Base-by-base conservation (phyloP, 2,888 invertebrate species). In the Neoscelio sp. region DNA sequence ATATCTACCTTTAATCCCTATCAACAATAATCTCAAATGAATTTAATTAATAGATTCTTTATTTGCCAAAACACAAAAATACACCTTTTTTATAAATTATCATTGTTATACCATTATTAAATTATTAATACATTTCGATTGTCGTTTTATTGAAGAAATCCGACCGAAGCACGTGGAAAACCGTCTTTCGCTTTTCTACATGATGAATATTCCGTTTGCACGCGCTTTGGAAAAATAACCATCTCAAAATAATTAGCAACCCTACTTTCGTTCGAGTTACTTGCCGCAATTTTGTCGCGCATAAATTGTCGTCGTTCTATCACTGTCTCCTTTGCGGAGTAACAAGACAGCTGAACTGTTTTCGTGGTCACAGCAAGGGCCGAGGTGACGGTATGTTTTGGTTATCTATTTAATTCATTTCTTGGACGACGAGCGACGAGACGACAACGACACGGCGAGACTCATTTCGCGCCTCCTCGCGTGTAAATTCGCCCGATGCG, bases 401-500 rank as follows among this genome's bases (percentile, higher is more conserved):
- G 75, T 75, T 75, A 75, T 75, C 67, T 75, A 67, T 75, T 67
- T 75, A 75, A 75, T 67, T 74, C 64, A 56, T 40, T 67, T 60
- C 75, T 75, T 46, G 58, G 44, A 68, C 62, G 65, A 60, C 42
- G 17, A n/a, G 26, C 17, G 42, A 42, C 68, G 60, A 64, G 58
- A 65, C 64, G 79, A 70, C 67, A 73, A 67, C 76, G 71, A 71
- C 67, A 50, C 75, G 50, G 42, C 70, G 42, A 65, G 74, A 56
- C 80, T 68, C 76, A 70, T 78, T 78, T 73, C 74, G 74, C 71
- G 48, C 70, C 62, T 62, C 68, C 54, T 84, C 77, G 84, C 83
- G 83, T 85, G 85, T 82, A 78, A 78, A 80, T 80, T 74, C 71
- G 76, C 67, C 67, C 78, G 77, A 82, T 81, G 80, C 81, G 81